These are phyloP conservation scores for Cryptoprocta ferox DNA, from an alignment of 2,797 vertebrate species.

Conservation along the genomic window DNA sequence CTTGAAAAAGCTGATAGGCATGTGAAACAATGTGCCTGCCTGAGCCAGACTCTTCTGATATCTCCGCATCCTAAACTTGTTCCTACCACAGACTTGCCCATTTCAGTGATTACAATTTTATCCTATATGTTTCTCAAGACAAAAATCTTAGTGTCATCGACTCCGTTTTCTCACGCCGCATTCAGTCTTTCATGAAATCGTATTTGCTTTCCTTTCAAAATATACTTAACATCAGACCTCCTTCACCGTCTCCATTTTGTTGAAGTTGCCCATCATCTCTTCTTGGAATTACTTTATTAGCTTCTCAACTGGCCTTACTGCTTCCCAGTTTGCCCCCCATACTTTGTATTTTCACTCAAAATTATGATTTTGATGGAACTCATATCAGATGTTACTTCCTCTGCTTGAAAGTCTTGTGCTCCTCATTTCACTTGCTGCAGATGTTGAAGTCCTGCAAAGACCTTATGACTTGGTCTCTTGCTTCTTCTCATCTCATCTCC, in stretches of 20 bases:
- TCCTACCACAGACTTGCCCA: background rate
- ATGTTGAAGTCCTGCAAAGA: background rate
- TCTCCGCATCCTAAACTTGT: background rate
- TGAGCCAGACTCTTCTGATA: background rate
- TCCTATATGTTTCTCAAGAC: background rate
- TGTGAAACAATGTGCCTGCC: background rate
- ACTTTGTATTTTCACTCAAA: background rate
- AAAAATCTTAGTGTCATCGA: background rate
- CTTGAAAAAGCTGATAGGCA: background rate
- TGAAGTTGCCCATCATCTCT: background rate
- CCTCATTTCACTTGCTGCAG: background rate
- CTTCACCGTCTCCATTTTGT: background rate
- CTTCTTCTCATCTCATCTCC: background rate
- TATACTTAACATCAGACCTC: background rate
- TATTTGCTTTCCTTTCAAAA: background rate
- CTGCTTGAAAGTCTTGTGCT: background rate
- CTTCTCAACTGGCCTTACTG: background rate
- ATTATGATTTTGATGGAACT: background rate
- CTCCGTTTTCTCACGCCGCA: background rate
- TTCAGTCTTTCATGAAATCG: background rate
- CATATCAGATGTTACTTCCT: background rate
- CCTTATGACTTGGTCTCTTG: background rate
- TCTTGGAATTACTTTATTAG: background rate
- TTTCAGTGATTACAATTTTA: background rate
- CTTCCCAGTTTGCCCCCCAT: background rate